phyloP scores from a whole-genome alignment of 2,113 vertebrate species.

The Hepsetus odoe region DNA sequence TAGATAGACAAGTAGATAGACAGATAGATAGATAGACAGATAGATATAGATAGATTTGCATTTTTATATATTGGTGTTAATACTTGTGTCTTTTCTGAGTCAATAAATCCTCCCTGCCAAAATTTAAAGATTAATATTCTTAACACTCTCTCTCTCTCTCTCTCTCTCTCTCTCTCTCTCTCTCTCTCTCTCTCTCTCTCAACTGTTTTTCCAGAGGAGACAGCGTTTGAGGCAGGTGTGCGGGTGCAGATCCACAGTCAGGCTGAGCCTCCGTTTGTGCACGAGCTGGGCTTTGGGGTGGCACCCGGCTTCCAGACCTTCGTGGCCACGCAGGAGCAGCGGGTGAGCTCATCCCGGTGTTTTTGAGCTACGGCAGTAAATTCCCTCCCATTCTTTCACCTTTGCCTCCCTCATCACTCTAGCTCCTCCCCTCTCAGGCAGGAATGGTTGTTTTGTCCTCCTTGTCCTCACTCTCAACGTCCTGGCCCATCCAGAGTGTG shows the following conservation, averaged over 20 bases:
- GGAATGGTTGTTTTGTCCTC: neutral
- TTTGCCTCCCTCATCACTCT: no score
- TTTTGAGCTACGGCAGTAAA: no score
- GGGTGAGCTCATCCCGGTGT: constrained; percentile 80
- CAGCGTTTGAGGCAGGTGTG: constrained; percentile 94
- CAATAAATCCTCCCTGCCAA: no score
- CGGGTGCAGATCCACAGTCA: constrained; percentile 99
- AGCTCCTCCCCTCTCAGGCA: neutral
- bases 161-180: neutral
- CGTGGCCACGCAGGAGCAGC: constrained; percentile 97
- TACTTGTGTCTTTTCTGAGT: no score
- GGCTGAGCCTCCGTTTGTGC: constrained; percentile 93
- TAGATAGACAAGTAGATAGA: no score
- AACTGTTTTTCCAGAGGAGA: constrained; percentile 87
- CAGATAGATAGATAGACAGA: no score
- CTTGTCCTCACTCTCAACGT: neutral
- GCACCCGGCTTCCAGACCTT: constrained; percentile 98
- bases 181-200: neutral
- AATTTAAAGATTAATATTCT: no score
- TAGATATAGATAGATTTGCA: no score
- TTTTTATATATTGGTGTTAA: no score
- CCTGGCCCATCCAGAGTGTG: neutral
- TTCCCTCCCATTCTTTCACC: neutral
- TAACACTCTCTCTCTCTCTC: no score
- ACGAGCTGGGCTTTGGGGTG: constrained; percentile 96